These are phyloP conservation scores for Elysia crispata DNA, from an alignment of 2,888 invertebrate species.

Conservation along the genomic window DNA sequence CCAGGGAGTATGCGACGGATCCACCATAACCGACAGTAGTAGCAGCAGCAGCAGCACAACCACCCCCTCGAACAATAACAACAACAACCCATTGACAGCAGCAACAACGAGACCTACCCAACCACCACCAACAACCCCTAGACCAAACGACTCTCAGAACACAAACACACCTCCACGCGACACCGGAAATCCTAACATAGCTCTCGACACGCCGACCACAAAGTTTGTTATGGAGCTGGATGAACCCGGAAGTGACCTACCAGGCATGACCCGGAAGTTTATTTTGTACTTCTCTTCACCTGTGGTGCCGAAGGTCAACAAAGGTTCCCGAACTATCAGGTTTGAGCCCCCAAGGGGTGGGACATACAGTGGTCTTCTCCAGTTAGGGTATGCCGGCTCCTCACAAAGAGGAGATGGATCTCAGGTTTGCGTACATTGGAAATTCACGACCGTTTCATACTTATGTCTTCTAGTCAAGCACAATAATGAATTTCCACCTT, in stretches of 20 bases:
- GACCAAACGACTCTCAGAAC: background rate
- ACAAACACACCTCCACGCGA: slow-evolving; percentile 29
- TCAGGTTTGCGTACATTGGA: no score
- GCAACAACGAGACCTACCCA: background rate
- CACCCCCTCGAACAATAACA: no score
- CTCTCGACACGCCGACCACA: slow-evolving; percentile 46
- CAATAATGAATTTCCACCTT: no score
- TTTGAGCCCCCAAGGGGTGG: slow-evolving; percentile 61
- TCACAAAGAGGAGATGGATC: no score
- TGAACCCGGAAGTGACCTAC: slow-evolving; percentile 62
- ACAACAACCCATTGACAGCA: background rate
- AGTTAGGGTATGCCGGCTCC: slow-evolving; percentile 60
- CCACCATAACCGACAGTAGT: slow-evolving; percentile 26
- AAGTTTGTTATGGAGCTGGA: slow-evolving; percentile 66
- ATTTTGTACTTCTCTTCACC: slow-evolving; percentile 61
- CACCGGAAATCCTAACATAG: slow-evolving; percentile 23
- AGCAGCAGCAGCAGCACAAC: background rate
- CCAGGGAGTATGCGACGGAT: slow-evolving; percentile 49
- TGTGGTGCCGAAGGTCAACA: slow-evolving; percentile 56
- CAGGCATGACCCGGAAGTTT: slow-evolving; percentile 62
- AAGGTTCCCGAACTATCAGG: slow-evolving; percentile 50
- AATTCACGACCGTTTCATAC: no score
- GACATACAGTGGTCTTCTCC: slow-evolving; percentile 59
- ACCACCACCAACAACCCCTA: background rate
- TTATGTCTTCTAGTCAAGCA: no score